These are phyloP conservation scores for Drosophila ficusphila DNA, from an alignment of 1,140 invertebrate species.

Conservation along the genomic window DNA sequence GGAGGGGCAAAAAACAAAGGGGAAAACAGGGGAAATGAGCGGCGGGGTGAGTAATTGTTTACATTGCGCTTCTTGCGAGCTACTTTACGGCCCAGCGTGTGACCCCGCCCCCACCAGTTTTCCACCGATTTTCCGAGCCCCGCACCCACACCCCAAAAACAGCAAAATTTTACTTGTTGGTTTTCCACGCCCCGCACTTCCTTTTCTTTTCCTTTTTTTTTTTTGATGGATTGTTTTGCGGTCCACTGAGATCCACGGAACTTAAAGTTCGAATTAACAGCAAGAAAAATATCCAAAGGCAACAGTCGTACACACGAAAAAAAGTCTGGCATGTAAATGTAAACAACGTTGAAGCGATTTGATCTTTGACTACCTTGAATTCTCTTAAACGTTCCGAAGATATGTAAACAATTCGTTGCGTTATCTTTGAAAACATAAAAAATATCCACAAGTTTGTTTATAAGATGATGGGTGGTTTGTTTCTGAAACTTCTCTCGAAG, in stretches of 20 bases:
- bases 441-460: neutral
- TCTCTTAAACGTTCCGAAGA: constrained; percentile 5
- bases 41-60: constrained; percentile 52
- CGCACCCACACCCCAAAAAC: neutral
- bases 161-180: constrained; percentile 26
- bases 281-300: constrained; percentile 1
- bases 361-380: constrained; percentile 48
- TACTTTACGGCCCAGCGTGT: constrained; percentile 52
- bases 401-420: constrained; percentile 12
- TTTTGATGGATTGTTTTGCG: constrained; percentile 66
- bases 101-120: constrained; percentile 5
- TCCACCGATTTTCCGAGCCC: neutral
- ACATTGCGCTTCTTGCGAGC: constrained; percentile 46
- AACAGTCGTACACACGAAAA: constrained; percentile 3
- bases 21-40: neutral
- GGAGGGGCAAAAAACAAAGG: neutral
- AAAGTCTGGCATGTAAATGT: constrained; percentile 26
- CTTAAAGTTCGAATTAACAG: constrained; percentile 1
- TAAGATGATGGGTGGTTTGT: neutral
- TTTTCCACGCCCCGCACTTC: constrained; percentile 45
- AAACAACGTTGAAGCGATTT: constrained; percentile 32
- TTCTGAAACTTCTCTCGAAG: neutral
- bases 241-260: constrained; percentile 25
- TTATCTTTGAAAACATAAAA: neutral
- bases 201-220: constrained; percentile 9